Evolutionary conservation across 2,888 invertebrate species (phyloP).

Genomic region (Nemoura dubitans): DNA sequence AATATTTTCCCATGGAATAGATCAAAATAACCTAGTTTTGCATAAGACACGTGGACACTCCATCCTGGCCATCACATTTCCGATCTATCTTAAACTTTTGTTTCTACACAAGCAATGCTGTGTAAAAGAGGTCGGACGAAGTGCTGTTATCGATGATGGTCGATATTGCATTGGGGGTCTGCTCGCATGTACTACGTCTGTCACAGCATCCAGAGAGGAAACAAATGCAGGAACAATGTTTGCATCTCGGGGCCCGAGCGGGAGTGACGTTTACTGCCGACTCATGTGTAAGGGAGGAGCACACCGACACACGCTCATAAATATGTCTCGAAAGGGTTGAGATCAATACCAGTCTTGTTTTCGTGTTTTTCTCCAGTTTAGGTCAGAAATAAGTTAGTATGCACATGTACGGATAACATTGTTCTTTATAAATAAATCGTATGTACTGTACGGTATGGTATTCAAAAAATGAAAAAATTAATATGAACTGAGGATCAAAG

Average conservation of each 20-base stretch:
- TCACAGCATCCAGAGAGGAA: neutral
- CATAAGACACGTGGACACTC: neutral
- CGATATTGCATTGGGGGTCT: neutral
- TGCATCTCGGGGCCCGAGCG: neutral
- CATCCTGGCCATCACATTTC: neutral
- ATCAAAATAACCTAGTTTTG: neutral
- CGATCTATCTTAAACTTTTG: neutral
- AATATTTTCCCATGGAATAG: neutral
- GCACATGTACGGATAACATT: too few relatives aligned
- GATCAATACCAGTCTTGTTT: neutral
- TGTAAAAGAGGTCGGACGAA: neutral
- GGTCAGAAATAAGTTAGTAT: too few relatives aligned
- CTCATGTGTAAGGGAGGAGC: neutral
- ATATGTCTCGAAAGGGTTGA: neutral
- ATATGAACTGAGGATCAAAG: too few relatives aligned
- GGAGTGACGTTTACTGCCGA: neutral
- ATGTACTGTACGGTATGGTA: too few relatives aligned
- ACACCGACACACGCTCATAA: neutral
- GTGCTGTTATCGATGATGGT: neutral
- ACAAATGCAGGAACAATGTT: neutral
- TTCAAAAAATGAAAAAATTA: too few relatives aligned
- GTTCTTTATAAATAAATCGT: too few relatives aligned
- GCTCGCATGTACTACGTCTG: neutral
- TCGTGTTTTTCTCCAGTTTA: neutral
- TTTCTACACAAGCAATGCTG: neutral